phyloP scores from a whole-genome alignment of 2,888 invertebrate genomes.

The Euplagia quadripunctaria region DNA sequence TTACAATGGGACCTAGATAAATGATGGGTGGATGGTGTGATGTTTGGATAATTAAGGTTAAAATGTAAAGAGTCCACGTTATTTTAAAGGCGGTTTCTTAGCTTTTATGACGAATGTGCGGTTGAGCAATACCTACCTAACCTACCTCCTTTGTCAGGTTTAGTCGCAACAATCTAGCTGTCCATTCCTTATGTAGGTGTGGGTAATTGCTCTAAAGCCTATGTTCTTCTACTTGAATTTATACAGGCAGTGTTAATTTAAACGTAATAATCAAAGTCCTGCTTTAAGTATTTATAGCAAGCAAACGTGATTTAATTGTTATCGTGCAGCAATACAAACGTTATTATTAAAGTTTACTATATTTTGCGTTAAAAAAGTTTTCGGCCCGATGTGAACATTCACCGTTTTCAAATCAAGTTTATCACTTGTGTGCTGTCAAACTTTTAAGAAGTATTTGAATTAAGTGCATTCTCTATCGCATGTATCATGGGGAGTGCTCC shows the following conservation, averaged over 20 bases:
- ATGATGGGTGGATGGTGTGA: too few species aligned
- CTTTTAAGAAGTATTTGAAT: neutral
- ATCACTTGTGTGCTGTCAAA: too few species aligned
- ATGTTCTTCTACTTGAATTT: constrained; percentile 26
- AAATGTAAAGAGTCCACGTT: neutral
- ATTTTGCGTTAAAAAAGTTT: neutral
- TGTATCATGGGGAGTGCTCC: too few species aligned
- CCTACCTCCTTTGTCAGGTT: constrained; percentile 16
- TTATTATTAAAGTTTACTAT: neutral
- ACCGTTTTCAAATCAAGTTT: neutral
- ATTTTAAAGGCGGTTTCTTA: constrained; percentile 6
- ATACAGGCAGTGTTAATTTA: constrained; percentile 37
- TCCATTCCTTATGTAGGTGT: constrained; percentile 36
- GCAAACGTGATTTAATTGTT: constrained; percentile 10
- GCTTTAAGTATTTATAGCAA: constrained; percentile 4
- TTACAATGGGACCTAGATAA: too few species aligned
- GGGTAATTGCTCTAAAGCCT: constrained; percentile 36
- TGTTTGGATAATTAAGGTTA: too few species aligned
- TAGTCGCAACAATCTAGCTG: constrained; percentile 28
- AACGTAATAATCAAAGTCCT: constrained; percentile 21
- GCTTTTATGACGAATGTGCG: constrained; percentile 17
- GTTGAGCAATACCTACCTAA: constrained; percentile 14
- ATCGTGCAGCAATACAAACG: neutral
- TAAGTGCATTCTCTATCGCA: too few species aligned
- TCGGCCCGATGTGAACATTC: neutral